Base-by-base conservation (phyloP, 2,113 vertebrate genomes). In the Tetrao urogallus region DNA sequence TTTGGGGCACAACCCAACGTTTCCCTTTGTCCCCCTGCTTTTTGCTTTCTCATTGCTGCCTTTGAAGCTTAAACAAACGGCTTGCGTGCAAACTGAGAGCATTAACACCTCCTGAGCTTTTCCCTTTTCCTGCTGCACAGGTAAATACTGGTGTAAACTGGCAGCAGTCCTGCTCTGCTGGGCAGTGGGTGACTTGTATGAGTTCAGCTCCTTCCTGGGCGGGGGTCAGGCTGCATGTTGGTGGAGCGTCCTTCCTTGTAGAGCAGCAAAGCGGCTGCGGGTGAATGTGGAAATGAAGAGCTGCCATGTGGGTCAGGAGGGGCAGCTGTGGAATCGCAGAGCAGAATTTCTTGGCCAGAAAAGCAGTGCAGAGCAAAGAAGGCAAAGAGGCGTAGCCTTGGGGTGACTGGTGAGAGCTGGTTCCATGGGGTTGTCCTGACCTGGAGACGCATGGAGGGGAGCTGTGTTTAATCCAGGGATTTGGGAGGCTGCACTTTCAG, bases 201-300 rank as follows among this genome's bases (percentile, higher is more conserved):
- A 30, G 32, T 58, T 63, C 38, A 50, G 45, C 27, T 40, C 45
- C 48, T 81, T 13, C 5, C 22, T 11, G 17, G 14, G 43, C 43
- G 11, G 69, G 36, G 27, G 38, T 30, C 36, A 40, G 8, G 8
- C 6, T 5, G 6, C 1, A 1, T 10, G 43, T 10, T 64, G 52
- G 4, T 20, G 43, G 43, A 36, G 47, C 3, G 0, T n/a, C 71
- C 13, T 24, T 4, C 24, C 10, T 3, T 1, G 1, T 2, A 32
- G 43, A 36, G 69, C 38, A 18, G 54, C 24, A 1, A 47, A 61
- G 52, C 12, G 8, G 22, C 60, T 28, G 45, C 40, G 3, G 0
- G 32, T 1, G 18, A 69, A 10, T 48, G 43, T 28, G 30, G 76
- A 12, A 58, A 2, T 1, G 0, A 42, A 48, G 61, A 34, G 8